Base-by-base conservation (phyloP, 2,113 vertebrate genomes). In the Phalacrocorax carbo region DNA sequence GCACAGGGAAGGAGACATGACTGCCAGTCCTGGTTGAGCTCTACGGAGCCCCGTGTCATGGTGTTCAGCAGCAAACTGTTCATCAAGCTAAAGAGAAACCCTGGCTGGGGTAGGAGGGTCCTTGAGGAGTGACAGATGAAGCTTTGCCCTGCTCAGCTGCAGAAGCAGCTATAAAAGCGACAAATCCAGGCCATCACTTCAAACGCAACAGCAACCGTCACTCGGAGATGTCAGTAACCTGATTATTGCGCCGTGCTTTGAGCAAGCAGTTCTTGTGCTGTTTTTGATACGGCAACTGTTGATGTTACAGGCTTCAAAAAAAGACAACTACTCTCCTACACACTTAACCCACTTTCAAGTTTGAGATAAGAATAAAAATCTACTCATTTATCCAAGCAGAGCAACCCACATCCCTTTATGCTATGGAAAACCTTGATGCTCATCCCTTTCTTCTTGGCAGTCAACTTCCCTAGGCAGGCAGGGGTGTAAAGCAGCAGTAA, bases 401-500 rank as follows among this genome's bases (percentile, higher is more conserved):
- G 38, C 12, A 80, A 34, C 5, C 8, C 2, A 8, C 11, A 34
- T 7, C 21, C 7, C 38, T 75, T 34, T 40, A 9, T 6, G 68
- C 30, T 12, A 4, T 9, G 30, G 34, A 5, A 79, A 79, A 52
- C 36, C 25, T 40, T 8, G 30, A 36, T 60, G 34, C 64, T 34
- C 75, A 36, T 11, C 51, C 34, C 44, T 32, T 29, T 20, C 22
- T 29, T 21, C 48, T 40, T 29, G 48, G 65, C 44, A 44, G 15
- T 2, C 78, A 84, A 3, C 51, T 58, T 51, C 52, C 23, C 34
- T 3, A 1, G 0, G 2, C 2, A 15, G 57, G 23, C 58, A 70
- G 52, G 38, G 25, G 3, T n/a, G 57, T 8, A 36, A 13, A 77
- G 23, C 32, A 25, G 58, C 54, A 34, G 49, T 8, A 12, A 77